Conservation (phyloP, 1,140 invertebrate genomes). For the Heliconius hermathena region DNA sequence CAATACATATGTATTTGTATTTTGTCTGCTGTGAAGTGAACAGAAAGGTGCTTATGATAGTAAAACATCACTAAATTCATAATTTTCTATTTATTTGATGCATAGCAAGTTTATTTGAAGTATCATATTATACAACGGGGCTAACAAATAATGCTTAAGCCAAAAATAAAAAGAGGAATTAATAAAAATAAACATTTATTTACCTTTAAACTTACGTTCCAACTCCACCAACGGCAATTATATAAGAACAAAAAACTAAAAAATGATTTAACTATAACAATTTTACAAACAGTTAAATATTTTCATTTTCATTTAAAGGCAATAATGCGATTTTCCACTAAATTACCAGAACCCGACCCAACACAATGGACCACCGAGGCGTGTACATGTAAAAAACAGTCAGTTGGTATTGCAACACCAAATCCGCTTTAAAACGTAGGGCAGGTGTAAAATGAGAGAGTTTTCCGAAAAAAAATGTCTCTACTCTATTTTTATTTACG, state of each 20-base stretch:
- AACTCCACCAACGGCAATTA: background rate
- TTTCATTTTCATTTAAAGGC: constrained; percentile 10
- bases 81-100: too few relatives aligned
- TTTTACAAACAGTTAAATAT: constrained; percentile 10
- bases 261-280: background rate
- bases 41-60: too few relatives aligned
- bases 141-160: too few relatives aligned
- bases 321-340: constrained; percentile 37
- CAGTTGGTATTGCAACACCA: constrained; percentile 46
- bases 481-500: constrained; percentile 43
- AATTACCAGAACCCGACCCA: constrained; percentile 32
- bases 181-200: too few relatives aligned
- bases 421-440: constrained; percentile 45
- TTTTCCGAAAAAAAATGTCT: constrained; percentile 40
- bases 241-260: background rate
- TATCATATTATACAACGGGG: too few relatives aligned
- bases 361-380: constrained; percentile 25
- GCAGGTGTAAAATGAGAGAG: constrained; percentile 37
- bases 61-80: too few relatives aligned
- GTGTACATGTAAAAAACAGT: constrained; percentile 41
- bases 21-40: too few relatives aligned
- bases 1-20: too few relatives aligned
- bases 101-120: too few relatives aligned
- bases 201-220: background rate
- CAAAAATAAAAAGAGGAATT: too few relatives aligned